Evolutionary conservation across 1,140 invertebrate genomes (phyloP).

Genomic region (Listronotus oregonensis): DNA sequence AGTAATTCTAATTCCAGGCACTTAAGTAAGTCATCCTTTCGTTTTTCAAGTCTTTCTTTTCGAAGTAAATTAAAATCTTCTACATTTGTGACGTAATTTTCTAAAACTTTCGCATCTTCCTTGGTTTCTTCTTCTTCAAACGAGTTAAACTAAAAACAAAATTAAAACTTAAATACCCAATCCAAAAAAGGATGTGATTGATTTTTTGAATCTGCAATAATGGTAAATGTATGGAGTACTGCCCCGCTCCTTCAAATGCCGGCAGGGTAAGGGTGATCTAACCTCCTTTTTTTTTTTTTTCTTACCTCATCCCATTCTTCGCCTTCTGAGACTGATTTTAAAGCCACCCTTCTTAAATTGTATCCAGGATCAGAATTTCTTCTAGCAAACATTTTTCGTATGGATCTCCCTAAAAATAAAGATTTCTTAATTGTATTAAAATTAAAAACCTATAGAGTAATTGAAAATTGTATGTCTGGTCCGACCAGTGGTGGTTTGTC

Average conservation of each 20-base stretch:
- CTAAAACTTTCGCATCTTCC: not conserved
- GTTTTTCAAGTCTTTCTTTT: slow-evolving; percentile 5
- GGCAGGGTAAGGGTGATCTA: too few species aligned
- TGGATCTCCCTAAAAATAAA: not conserved
- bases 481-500: too few species aligned
- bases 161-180: not conserved
- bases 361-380: slow-evolving; percentile 5
- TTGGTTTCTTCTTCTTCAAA: not conserved
- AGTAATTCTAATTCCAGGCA: slow-evolving; percentile 6
- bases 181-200: too few species aligned
- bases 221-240: too few species aligned
- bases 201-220: too few species aligned
- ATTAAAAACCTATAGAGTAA: too few species aligned
- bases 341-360: not conserved
- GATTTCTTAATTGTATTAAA: too few species aligned
- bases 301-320: slow-evolving; percentile 6
- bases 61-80: slow-evolving; percentile 10
- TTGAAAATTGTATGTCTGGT: too few species aligned
- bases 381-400: not conserved
- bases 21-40: slow-evolving; percentile 13
- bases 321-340: not conserved
- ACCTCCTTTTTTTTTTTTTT: too few species aligned
- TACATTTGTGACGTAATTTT: not conserved
- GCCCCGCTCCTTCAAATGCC: too few species aligned
- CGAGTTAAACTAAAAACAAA: slow-evolving; percentile 7